phyloP scores from a whole-genome alignment of 37 sponge, comb jelly and placozoan species.

The Geodia barretti region DNA sequence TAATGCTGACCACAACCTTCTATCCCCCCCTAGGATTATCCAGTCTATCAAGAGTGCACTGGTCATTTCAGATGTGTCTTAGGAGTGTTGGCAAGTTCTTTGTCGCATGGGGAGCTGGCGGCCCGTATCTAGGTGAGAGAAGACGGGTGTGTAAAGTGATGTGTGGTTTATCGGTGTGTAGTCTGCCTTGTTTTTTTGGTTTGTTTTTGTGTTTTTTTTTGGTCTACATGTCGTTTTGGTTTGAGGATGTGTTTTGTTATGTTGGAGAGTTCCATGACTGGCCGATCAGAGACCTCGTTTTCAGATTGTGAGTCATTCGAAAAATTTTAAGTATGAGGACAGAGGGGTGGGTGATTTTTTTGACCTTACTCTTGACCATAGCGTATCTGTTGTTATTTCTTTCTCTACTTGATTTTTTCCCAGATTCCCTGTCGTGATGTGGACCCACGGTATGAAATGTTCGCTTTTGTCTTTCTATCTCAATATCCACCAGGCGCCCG shows the following conservation, averaged over 20 bases:
- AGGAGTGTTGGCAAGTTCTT: background rate
- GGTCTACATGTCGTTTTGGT: no score
- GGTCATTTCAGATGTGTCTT: background rate
- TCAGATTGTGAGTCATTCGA: conserved; percentile 24
- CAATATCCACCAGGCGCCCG: background rate
- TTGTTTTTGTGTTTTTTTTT: no score
- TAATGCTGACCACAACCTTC: no score
- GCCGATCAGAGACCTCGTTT: background rate
- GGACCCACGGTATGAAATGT: no score
- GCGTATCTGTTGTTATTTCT: no score
- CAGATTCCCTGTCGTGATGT: no score
- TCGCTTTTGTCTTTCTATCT: background rate
- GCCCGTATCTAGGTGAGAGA: conserved; percentile 48
- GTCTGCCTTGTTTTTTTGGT: no score
- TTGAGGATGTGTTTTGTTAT: conserved; percentile 34
- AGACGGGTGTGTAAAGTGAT: conserved; percentile 55
- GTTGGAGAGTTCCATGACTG: background rate
- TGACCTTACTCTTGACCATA: no score
- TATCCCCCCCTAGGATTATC: background rate
- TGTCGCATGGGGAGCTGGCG: background rate
- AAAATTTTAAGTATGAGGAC: no score
- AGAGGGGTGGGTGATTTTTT: no score
- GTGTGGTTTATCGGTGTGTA: background rate
- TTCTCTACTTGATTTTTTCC: no score
- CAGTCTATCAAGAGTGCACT: background rate